phyloP scores from a whole-genome alignment of 1,140 invertebrate species.

The Zaprionus camerounensis region DNA sequence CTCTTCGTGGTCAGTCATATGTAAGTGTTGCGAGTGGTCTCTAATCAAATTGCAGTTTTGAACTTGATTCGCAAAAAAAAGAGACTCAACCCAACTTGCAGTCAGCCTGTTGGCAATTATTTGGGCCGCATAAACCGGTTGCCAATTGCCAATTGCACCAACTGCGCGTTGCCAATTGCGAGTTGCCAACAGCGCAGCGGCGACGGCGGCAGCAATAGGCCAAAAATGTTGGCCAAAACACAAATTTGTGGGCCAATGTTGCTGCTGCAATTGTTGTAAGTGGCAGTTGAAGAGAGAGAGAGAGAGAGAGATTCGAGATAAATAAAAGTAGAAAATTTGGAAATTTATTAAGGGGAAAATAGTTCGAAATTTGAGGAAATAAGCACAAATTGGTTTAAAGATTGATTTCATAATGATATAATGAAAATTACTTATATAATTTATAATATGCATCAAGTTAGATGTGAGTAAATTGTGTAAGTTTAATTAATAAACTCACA shows the following conservation, averaged over 20 bases:
- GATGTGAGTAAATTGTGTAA: no score
- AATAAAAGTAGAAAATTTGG: neutral
- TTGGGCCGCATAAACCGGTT: conserved; percentile 33
- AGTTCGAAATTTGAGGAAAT: neutral
- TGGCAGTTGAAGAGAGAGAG: neutral
- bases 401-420: neutral
- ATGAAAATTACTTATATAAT: neutral
- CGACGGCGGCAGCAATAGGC: conserved; percentile 3
- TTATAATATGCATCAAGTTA: neutral
- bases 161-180: conserved; percentile 15
- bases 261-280: neutral
- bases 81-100: neutral
- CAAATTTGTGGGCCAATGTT: conserved; percentile 21
- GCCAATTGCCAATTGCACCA: conserved; percentile 24
- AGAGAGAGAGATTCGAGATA: neutral
- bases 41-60: conserved; percentile 63
- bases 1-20: neutral
- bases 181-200: conserved; percentile 6
- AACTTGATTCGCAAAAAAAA: conserved; percentile 54
- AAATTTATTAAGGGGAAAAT: conserved; percentile 2
- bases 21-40: conserved; percentile 1
- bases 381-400: neutral
- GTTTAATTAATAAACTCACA: no score
- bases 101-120: conserved; percentile 27
- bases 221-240: conserved; percentile 11